Evolutionary conservation across 2,888 invertebrate species (phyloP).

Genomic region (Noctua comes): DNA sequence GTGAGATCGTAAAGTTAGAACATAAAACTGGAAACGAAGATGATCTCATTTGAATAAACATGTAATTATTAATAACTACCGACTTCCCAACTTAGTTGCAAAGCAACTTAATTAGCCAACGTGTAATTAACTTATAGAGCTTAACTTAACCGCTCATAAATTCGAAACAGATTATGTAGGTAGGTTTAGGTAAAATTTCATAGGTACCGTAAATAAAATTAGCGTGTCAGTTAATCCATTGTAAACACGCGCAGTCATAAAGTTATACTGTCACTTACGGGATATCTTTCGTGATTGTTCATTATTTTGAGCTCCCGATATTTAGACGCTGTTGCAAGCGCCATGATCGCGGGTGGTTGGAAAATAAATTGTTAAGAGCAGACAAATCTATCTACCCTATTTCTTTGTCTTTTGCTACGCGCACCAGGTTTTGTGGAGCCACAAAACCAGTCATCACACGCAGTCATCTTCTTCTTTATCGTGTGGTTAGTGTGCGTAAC

Average conservation of each 20-base stretch:
- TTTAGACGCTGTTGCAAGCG: too few species aligned
- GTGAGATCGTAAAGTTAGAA: neutral
- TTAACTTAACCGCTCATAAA: neutral
- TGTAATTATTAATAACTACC: slow-evolving; percentile 7
- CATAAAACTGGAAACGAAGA: slow-evolving; percentile 13
- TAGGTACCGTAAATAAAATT: neutral
- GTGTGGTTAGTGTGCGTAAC: neutral
- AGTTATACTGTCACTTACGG: too few species aligned
- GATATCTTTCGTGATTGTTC: too few species aligned
- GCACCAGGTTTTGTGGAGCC: too few species aligned
- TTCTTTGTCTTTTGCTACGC: too few species aligned
- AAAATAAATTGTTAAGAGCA: too few species aligned
- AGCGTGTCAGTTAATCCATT: neutral
- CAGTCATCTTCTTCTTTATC: neutral
- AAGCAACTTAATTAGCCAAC: slow-evolving; percentile 11
- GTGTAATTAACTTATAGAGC: slow-evolving; percentile 16
- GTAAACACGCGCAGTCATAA: neutral
- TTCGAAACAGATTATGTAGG: neutral
- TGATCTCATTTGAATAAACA: slow-evolving; percentile 21
- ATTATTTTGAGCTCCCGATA: too few species aligned
- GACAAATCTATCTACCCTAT: too few species aligned
- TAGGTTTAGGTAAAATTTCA: neutral
- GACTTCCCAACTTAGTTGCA: slow-evolving; percentile 5
- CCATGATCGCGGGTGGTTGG: too few species aligned
- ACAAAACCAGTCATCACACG: too few species aligned